A percentile compares a stretch with the other conserved stretches of the same genome.
Evolutionary conservation across 2,113 vertebrate species (phyloP).

Genomic region (Chunga burmeisteri): DNA sequence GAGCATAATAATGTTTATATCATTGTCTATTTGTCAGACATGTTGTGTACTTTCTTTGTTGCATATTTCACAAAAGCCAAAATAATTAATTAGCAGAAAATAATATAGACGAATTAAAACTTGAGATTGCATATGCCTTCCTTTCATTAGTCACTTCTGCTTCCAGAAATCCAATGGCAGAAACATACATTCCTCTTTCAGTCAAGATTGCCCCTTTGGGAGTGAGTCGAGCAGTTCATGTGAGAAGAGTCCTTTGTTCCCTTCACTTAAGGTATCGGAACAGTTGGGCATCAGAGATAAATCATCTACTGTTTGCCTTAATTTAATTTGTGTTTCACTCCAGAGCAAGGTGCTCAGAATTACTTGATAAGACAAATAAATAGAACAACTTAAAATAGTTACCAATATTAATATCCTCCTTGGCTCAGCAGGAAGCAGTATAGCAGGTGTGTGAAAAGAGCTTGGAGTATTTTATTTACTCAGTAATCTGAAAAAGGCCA

Average conservation of each 20-base stretch:
- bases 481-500: not conserved
- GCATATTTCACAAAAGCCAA: not conserved
- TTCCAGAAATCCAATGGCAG: slow-evolving; percentile 52
- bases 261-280: slow-evolving; percentile 3
- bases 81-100: not conserved
- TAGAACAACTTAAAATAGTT: slow-evolving; percentile 17
- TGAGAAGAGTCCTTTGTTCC: slow-evolving; percentile 65
- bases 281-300: slow-evolving; percentile 43
- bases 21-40: not conserved
- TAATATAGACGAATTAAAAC: not conserved
- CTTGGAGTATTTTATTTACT: not conserved
- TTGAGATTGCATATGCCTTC: not conserved
- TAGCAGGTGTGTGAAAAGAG: not conserved
- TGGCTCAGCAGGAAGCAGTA: not conserved
- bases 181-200: slow-evolving; percentile 42
- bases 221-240: slow-evolving; percentile 35
- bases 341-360: slow-evolving; percentile 22
- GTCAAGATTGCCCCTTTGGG: slow-evolving; percentile 56
- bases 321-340: slow-evolving; percentile 56
- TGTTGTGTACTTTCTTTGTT: slow-evolving; percentile 31
- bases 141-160: slow-evolving; percentile 46
- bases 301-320: slow-evolving; percentile 34
- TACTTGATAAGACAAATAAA: slow-evolving; percentile 1
- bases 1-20: not conserved
- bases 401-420: not conserved